These are phyloP conservation scores for Rhopalosiphum maidis DNA, from an alignment of 1,140 invertebrate species.

Conservation along the genomic window DNA sequence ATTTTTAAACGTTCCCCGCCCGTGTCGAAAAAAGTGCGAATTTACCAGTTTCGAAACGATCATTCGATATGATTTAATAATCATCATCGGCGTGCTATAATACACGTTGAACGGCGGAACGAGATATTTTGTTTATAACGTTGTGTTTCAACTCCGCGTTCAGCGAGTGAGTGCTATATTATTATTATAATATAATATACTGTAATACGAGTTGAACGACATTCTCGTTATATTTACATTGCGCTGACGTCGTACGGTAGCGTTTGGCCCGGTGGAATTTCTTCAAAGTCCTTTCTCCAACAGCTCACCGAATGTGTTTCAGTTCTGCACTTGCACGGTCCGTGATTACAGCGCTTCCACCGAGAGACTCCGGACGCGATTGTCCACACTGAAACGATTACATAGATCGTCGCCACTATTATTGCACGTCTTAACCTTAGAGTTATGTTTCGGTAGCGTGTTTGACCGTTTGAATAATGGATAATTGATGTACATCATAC, in stretches of 20 bases:
- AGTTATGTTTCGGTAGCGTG: neutral
- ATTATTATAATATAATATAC: neutral
- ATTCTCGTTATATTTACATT: constrained; percentile 66
- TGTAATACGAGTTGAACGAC: neutral
- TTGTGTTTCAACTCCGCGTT: neutral
- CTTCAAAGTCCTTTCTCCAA: constrained; percentile 72
- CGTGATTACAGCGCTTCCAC: constrained; percentile 76
- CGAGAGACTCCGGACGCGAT: constrained; percentile 68
- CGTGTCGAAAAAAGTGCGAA: neutral
- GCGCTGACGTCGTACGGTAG: constrained; percentile 73
- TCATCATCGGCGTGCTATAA: neutral
- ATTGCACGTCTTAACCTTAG: neutral
- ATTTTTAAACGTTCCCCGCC: neutral
- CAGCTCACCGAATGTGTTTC: constrained; percentile 73
- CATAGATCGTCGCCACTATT: neutral
- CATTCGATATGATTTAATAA: neutral
- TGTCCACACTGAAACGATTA: constrained; percentile 70
- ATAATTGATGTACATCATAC: no score
- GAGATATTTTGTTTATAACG: neutral
- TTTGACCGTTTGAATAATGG: no score
- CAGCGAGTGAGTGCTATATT: neutral
- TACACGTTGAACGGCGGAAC: neutral
- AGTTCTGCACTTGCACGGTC: constrained; percentile 73
- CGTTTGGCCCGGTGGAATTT: constrained; percentile 72
- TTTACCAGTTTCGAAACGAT: neutral